Evolutionary conservation across 2,113 vertebrate genomes (phyloP).

Genomic region (Rostratula benghalensis): DNA sequence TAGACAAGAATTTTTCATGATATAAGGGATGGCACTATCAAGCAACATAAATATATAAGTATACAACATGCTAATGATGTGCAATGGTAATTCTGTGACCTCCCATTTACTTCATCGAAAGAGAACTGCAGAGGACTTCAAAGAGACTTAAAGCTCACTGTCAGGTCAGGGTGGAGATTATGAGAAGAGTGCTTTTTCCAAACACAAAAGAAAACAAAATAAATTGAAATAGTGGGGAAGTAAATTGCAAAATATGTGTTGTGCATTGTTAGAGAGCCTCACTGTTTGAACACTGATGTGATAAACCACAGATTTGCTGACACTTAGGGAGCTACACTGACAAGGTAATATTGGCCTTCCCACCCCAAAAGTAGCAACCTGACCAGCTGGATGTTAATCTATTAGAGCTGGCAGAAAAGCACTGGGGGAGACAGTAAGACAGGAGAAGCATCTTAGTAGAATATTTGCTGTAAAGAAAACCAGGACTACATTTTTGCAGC

Average conservation of each 20-base stretch:
- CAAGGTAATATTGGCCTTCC: neutral
- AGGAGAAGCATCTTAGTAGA: neutral
- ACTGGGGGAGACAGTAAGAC: neutral
- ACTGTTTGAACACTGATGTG: neutral
- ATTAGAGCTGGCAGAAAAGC: neutral
- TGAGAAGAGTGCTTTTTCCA: neutral
- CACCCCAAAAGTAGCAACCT: constrained; percentile 6
- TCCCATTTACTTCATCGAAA: neutral
- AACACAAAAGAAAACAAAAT: neutral
- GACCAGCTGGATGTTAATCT: neutral
- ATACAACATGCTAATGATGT: neutral
- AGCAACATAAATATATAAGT: neutral
- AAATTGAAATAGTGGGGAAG: neutral
- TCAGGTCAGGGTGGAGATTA: neutral
- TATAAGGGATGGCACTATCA: neutral
- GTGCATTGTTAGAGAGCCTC: neutral
- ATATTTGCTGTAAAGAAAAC: neutral
- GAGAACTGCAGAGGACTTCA: neutral
- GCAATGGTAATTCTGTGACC: neutral
- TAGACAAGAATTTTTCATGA: neutral
- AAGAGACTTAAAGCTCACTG: neutral
- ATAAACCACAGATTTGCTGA: constrained; percentile 22
- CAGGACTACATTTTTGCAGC: neutral
- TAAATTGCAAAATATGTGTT: constrained; percentile 13
- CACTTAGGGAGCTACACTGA: constrained; percentile 1